These are phyloP conservation scores for Chondrosia reniformis DNA, from an alignment of 37 sponge, comb jelly and placozoan species.

Conservation along the genomic window DNA sequence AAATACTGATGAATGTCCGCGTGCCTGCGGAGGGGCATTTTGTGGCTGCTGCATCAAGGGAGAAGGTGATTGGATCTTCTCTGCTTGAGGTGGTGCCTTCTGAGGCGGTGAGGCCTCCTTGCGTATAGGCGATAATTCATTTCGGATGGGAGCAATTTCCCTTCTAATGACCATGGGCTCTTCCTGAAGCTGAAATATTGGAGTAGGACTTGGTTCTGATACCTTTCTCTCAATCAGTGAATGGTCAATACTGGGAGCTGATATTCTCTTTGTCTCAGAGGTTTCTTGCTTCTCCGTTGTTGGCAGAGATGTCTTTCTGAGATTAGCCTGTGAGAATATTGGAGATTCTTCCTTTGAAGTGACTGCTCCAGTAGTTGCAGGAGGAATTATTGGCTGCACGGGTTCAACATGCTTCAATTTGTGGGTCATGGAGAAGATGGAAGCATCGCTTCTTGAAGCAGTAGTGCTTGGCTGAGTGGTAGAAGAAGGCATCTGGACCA, in stretches of 20 bases:
- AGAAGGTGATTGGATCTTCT: neutral
- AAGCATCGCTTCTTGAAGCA: slow-evolving; percentile 3
- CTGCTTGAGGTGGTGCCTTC: neutral
- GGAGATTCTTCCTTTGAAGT: neutral
- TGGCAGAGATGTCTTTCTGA: slow-evolving; percentile 17
- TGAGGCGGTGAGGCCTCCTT: neutral
- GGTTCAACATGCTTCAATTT: neutral
- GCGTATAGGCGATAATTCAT: neutral
- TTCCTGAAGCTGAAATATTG: too few relatives aligned
- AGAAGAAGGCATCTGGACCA: neutral
- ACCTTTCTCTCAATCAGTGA: too few relatives aligned
- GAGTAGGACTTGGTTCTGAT: too few relatives aligned
- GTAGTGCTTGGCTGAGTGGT: neutral
- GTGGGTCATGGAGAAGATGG: slow-evolving; percentile 12
- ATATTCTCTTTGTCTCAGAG: too few relatives aligned
- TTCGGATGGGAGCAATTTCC: too few relatives aligned
- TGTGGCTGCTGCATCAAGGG: neutral
- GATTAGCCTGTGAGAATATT: neutral
- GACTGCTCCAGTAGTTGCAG: too few relatives aligned
- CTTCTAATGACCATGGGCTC: too few relatives aligned
- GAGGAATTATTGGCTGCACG: too few relatives aligned
- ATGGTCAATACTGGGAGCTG: too few relatives aligned
- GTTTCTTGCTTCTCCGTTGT: too few relatives aligned
- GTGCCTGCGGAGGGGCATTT: neutral
- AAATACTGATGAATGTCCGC: neutral